A percentile compares a stretch with the other conserved stretches of the same genome.
Evolutionary conservation across 2,888 invertebrate species (phyloP).

Genomic region (Sericinus montela): DNA sequence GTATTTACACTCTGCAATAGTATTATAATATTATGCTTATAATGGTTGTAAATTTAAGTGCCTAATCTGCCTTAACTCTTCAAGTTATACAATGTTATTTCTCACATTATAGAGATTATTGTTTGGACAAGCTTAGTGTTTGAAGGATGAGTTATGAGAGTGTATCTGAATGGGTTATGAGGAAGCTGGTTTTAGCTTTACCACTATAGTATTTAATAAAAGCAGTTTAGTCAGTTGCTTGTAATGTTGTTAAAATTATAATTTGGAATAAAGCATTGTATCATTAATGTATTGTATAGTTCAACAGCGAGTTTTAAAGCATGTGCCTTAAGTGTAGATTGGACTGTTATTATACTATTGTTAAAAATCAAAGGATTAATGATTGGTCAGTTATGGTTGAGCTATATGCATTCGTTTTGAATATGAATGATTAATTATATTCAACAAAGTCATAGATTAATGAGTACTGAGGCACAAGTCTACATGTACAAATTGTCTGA

Average conservation of each 20-base stretch:
- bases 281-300: slow-evolving; percentile 1
- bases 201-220: slow-evolving; percentile 48
- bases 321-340: slow-evolving; percentile 16
- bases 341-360: slow-evolving; percentile 12
- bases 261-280: slow-evolving; percentile 2
- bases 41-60: slow-evolving; percentile 55
- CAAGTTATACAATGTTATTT: slow-evolving; percentile 34
- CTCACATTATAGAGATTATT: slow-evolving; percentile 29
- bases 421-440: slow-evolving; percentile 7
- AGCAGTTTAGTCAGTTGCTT: slow-evolving; percentile 20
- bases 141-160: slow-evolving; percentile 27
- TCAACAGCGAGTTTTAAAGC: slow-evolving; percentile 10
- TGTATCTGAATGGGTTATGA: slow-evolving; percentile 25
- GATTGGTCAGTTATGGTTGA: slow-evolving; percentile 9
- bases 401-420: slow-evolving; percentile 8
- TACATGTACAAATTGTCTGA: slow-evolving; percentile 2
- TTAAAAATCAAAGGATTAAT: slow-evolving; percentile 10
- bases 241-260: slow-evolving; percentile 13
- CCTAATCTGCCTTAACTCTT: slow-evolving; percentile 61
- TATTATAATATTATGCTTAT: slow-evolving; percentile 39
- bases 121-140: slow-evolving; percentile 27
- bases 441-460: slow-evolving; percentile 4
- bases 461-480: not conserved
- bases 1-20: slow-evolving; percentile 50
- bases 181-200: slow-evolving; percentile 65